Base-by-base conservation (phyloP, 1,140 invertebrate species). In the Meloidogyne floridensis region DNA sequence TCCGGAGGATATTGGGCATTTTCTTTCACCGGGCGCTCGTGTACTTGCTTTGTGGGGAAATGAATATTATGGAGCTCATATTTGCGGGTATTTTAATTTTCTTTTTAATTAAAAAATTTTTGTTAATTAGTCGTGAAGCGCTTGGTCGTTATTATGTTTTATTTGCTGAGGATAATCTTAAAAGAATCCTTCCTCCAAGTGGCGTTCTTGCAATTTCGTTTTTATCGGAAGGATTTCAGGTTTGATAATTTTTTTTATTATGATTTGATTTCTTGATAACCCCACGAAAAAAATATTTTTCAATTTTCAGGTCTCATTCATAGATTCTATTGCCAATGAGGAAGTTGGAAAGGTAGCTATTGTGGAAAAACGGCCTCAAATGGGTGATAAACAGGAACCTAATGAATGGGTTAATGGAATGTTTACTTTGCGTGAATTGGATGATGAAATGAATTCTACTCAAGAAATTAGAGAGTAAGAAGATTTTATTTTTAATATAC, bases 61-160 rank as follows among this genome's bases (percentile, higher is more conserved):
- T n/a, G 77, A 84, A 6, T 90, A 81, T 72, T 89, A 89, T 76
- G 82, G 89, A 3, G 87, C 89, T 9, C 42, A 88, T 59, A 79
- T 90, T 70, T 70, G 87, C 75, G 83, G 88, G 84, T 87, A 71
- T 59, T 83, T 32, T 32, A 32, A 32, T 32, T 80, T 9, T 20
- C 18, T 73, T 18, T 73, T 81, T 20, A 32, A 47, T 47, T 77
- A 54, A 59, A 11, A 18, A 59, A 10, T 18, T 11, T 74, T 11
- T 42, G 11, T 6, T 82, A 10, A 9, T 80, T 59, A 89, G 87
- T 5, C 75, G 84, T 20, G 88, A 89, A 71, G 89, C 82, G 15
- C 80, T 89, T 32, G 83, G 86, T 42, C 87, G 87, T 11, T 89
- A 88, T 80, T 87, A 86, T n/a, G 81, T 89, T 8, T 56, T 82